Evolutionary conservation across 1,140 invertebrate genomes (phyloP).

Genomic region (Drosophila kurseongensis): DNA sequence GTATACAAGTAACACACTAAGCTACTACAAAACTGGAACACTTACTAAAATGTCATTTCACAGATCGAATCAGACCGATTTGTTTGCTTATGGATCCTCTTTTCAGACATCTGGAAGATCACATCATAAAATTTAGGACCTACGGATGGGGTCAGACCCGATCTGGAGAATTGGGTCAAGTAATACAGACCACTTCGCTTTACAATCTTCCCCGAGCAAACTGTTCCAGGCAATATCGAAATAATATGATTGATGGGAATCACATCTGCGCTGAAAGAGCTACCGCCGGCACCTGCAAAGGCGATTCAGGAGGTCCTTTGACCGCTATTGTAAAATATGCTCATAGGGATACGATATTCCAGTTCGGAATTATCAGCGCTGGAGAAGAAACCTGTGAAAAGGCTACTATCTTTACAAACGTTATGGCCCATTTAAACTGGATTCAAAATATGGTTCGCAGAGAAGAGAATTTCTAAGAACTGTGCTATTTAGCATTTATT

Average conservation of each 20-base stretch:
- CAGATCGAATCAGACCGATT: slow-evolving; percentile 12
- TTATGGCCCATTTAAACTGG: slow-evolving; percentile 20
- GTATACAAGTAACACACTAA: neutral
- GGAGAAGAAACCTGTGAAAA: neutral
- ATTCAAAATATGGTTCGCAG: neutral
- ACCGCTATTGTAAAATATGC: neutral
- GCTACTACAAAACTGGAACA: too few species aligned
- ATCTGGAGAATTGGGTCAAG: neutral
- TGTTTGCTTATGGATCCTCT: slow-evolving; percentile 13
- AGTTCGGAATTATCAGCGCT: slow-evolving; percentile 18
- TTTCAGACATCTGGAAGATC: neutral
- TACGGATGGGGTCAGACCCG: slow-evolving; percentile 16
- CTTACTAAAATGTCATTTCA: neutral
- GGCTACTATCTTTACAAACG: slow-evolving; percentile 19
- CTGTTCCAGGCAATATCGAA: neutral
- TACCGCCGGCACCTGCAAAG: neutral
- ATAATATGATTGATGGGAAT: neutral
- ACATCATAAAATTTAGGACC: neutral
- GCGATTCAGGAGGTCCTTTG: slow-evolving; percentile 22
- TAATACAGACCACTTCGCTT: neutral
- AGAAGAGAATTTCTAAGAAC: neutral
- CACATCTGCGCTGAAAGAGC: slow-evolving; percentile 7
- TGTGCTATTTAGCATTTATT: too few species aligned
- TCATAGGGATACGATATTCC: neutral
- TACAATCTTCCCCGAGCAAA: neutral